A percentile compares a stretch with the other conserved stretches of the same genome.
These are phyloP conservation scores for Drosophila neotestacea DNA, from an alignment of 2,888 invertebrate genomes.

Conservation along the genomic window DNA sequence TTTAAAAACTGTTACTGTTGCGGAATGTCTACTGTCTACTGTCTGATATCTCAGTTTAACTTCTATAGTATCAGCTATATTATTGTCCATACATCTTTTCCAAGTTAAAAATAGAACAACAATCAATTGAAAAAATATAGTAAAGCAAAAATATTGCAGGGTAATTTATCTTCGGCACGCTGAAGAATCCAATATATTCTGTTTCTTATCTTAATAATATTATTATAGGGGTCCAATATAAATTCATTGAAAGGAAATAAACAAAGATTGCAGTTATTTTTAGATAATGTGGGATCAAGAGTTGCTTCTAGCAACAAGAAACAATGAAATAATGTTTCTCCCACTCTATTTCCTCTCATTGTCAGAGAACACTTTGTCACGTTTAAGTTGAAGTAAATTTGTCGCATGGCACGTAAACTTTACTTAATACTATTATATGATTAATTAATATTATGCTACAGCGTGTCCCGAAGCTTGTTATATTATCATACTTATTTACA, in stretches of 20 bases:
- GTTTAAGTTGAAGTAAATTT: constrained; percentile 36
- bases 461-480: constrained; percentile 23
- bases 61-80: too few species aligned
- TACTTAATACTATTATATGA: constrained; percentile 16
- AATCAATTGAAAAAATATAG: neutral
- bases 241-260: neutral
- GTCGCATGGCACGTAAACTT: constrained; percentile 32
- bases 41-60: neutral
- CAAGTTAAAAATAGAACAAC: too few species aligned
- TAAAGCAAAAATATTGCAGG: neutral
- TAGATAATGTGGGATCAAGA: constrained; percentile 1
- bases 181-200: neutral
- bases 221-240: neutral
- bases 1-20: too few species aligned
- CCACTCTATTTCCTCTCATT: neutral
- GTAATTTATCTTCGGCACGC: neutral
- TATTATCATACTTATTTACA: constrained; percentile 23
- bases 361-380: constrained; percentile 19
- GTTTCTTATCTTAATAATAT: constrained; percentile 7
- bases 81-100: too few species aligned
- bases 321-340: constrained; percentile 2
- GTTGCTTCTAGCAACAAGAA: neutral
- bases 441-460: constrained; percentile 44
- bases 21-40: too few species aligned
- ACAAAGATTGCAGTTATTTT: constrained; percentile 14